Evolutionary conservation across 92 coral and sea anemone species (phyloP), one percentile per base, ranked within the genome.

Genomic region (Virgularia gustaviana): DNA sequence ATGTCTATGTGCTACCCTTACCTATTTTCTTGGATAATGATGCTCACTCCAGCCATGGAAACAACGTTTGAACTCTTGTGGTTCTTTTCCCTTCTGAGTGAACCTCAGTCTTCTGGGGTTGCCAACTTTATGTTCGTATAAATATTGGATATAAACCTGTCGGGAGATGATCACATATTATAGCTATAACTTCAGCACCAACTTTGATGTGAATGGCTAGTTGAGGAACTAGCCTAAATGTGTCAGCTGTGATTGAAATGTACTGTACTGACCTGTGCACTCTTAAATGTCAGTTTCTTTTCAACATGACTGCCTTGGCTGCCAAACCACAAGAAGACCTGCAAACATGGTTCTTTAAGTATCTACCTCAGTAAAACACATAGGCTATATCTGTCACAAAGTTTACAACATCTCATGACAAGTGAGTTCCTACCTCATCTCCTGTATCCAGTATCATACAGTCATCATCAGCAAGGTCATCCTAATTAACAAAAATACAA

Each of bases 11-110:
- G n/a, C n/a, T n/a, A n/a, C n/a, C n/a, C 29, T 10, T 32, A 33
- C 31, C 32, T 65, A 81, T 25, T 79, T 71, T 41, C 65, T 84
- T 6, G 90, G 83, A 37, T 28, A 68, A 41, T 83, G 97, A 59
- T 83, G 88, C 16, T 86, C 85, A 1, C 98, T 95, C 98, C 98
- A 92, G 31, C 98, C 98, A 60, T 92, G 98, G 78, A 92, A 92
- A 64, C 96, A 89, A 30, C 96, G 79, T 9, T 90, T 89, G 45
- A 92, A 92, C 20, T 64, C 63, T 18, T 84, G 94, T 2, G 90
- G 89, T 36, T 92, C 98, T 47, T 79, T 79, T 29, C 81, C 94
- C 78, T 90, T 84, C 72, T 89, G 84, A 28, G 96, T 90, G 36
- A 88, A 76, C 34, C 98, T 87, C 13, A 92, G 88, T 77, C 89